These are phyloP conservation scores for Mustela nigripes DNA, from an alignment of 2,113 vertebrate species.

Conservation along the genomic window DNA sequence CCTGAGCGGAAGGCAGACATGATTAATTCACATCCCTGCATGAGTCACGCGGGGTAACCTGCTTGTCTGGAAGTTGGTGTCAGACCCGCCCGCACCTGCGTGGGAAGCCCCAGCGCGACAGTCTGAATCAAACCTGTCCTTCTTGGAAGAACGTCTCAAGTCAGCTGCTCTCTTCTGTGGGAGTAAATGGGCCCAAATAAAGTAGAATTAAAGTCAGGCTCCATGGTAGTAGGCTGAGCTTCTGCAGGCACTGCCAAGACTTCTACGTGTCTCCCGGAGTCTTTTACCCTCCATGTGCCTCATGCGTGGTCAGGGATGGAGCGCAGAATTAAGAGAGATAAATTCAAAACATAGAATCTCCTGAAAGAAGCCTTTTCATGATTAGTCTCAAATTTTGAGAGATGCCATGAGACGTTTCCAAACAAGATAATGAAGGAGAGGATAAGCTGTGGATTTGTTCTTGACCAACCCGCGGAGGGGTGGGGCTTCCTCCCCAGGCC, in stretches of 20 bases:
- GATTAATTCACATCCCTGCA: not conserved
- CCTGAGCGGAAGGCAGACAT: not conserved
- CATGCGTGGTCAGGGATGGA: not conserved
- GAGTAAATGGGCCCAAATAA: not conserved
- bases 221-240: too few relatives aligned
- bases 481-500: not conserved
- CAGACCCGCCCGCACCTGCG: not conserved
- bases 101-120: not conserved
- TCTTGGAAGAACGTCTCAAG: not conserved
- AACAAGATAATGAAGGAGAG: not conserved
- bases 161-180: too few relatives aligned
- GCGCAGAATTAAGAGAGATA: not conserved
- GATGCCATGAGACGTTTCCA: not conserved
- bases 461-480: fast-evolving
- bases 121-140: not conserved
- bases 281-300: not conserved
- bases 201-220: not conserved
- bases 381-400: not conserved
- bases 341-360: not conserved
- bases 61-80: too few relatives aligned
- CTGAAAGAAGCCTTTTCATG: not conserved
- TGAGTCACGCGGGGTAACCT: fast-evolving
- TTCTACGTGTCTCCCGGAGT: not conserved
- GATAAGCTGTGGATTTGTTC: not conserved
- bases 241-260: not conserved